phyloP scores from a whole-genome alignment of 2,888 invertebrate genomes.

The Bellardia pandia region DNA sequence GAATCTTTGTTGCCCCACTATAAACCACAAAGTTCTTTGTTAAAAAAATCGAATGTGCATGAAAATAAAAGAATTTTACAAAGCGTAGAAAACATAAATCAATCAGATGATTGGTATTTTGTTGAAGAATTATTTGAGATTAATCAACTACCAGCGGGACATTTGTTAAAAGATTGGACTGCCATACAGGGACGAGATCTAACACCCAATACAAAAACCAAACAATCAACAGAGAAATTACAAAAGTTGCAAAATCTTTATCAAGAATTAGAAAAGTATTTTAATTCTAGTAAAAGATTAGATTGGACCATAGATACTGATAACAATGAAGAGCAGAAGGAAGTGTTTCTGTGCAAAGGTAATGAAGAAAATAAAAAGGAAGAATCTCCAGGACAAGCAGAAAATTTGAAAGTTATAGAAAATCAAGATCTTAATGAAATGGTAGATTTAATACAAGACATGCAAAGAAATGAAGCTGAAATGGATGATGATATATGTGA shows the following conservation, averaged over 20 bases:
- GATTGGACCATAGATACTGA: conserved; percentile 27
- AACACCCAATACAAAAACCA: conserved; percentile 84
- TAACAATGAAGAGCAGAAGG: neutral
- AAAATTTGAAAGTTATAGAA: neutral
- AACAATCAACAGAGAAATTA: conserved; percentile 1
- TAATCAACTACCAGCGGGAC: conserved; percentile 83
- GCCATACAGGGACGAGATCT: conserved; percentile 87
- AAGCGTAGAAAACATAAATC: conserved; percentile 49
- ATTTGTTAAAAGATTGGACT: conserved; percentile 87
- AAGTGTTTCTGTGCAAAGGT: neutral
- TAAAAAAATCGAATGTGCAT: conserved; percentile 63
- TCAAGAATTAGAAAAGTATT: conserved; percentile 75
- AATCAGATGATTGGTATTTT: conserved; percentile 84
- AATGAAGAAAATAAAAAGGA: neutral
- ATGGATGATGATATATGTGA: neutral
- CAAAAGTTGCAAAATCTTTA: conserved; percentile 75
- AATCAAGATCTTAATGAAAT: neutral
- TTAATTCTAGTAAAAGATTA: conserved; percentile 20
- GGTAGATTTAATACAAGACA: conserved; percentile 9
- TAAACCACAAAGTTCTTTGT: conserved; percentile 72
- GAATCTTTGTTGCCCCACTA: conserved; percentile 57
- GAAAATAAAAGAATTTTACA: conserved; percentile 56
- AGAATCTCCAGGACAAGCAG: neutral
- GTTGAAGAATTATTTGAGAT: conserved; percentile 84
- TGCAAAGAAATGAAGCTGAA: conserved; percentile 12